Conservation (phyloP, 2,888 invertebrate genomes). For the Unio delphinus region DNA sequence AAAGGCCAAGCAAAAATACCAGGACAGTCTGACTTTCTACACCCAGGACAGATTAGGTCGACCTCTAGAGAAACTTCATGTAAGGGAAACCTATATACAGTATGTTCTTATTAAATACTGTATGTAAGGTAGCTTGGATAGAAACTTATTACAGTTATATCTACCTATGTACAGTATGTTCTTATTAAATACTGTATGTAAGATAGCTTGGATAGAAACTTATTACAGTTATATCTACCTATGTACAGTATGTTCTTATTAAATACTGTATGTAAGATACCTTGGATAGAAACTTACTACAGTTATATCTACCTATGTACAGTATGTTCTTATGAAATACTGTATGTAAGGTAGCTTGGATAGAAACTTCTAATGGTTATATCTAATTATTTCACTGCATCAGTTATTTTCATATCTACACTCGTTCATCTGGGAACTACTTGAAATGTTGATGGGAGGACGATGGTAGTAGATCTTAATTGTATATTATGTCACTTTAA, state of each 20-base stretch:
- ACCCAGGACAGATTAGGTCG: constrained; percentile 95
- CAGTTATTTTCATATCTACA: too few species aligned
- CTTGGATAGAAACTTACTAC: too few species aligned
- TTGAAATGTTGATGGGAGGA: too few species aligned
- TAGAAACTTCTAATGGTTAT: too few species aligned
- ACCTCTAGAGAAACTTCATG: constrained; percentile 91
- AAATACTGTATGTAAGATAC: neutral
- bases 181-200: neutral
- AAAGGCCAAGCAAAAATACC: constrained; percentile 91
- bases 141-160: too few species aligned
- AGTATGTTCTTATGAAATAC: neutral
- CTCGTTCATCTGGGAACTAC: too few species aligned
- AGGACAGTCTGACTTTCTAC: constrained; percentile 90
- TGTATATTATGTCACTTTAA: too few species aligned
- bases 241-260: neutral
- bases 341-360: neutral
- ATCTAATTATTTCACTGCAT: too few species aligned
- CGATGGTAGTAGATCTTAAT: too few species aligned
- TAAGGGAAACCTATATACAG: constrained; percentile 70
- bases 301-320: neutral
- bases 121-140: neutral
- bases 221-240: too few species aligned
- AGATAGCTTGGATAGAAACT: too few species aligned
- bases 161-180: neutral
- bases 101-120: neutral